Evolutionary conservation across 2,797 vertebrate genomes (phyloP).

Genomic region (Myripristis jacobus): DNA sequence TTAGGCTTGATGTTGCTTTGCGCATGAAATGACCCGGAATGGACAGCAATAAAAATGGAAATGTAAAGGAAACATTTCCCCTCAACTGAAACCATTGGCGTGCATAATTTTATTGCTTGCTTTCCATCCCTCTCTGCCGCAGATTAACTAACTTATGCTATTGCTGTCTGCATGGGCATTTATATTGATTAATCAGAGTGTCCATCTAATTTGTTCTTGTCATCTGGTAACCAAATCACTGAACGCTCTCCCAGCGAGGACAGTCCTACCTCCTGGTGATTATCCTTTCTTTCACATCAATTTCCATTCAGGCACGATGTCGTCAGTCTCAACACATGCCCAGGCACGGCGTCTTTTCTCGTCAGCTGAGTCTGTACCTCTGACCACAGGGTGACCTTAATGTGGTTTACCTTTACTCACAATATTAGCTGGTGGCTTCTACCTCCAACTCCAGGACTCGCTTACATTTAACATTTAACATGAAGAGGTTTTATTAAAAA

Average conservation of each 20-base stretch:
- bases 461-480: slow-evolving; percentile 27
- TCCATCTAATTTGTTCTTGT: slow-evolving; percentile 60
- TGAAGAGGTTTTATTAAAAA: no score
- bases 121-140: slow-evolving; percentile 54
- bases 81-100: slow-evolving; percentile 65
- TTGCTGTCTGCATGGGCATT: slow-evolving; percentile 59
- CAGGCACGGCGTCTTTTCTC: slow-evolving; percentile 3
- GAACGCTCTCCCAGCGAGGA: slow-evolving; percentile 13
- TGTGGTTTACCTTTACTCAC: slow-evolving; percentile 13
- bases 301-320: slow-evolving; percentile 36
- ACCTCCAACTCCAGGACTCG: slow-evolving; percentile 28
- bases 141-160: slow-evolving; percentile 71
- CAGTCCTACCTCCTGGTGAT: slow-evolving; percentile 42
- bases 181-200: slow-evolving; percentile 76
- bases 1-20: slow-evolving; percentile 73
- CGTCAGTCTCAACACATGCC: slow-evolving; percentile 31
- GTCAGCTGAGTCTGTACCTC: slow-evolving; percentile 40
- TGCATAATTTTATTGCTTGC: slow-evolving; percentile 75
- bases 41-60: slow-evolving; percentile 85
- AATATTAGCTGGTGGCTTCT: neutral
- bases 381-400: slow-evolving; percentile 21
- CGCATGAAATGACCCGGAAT: slow-evolving; percentile 78
- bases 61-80: slow-evolving; percentile 76
- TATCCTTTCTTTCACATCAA: slow-evolving; percentile 37
- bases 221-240: slow-evolving; percentile 51